Percentiles rank a stretch among this genome's conserved stretches.
Evolutionary conservation across 2,888 invertebrate species (phyloP).

Genomic region (Plutella xylostella): DNA sequence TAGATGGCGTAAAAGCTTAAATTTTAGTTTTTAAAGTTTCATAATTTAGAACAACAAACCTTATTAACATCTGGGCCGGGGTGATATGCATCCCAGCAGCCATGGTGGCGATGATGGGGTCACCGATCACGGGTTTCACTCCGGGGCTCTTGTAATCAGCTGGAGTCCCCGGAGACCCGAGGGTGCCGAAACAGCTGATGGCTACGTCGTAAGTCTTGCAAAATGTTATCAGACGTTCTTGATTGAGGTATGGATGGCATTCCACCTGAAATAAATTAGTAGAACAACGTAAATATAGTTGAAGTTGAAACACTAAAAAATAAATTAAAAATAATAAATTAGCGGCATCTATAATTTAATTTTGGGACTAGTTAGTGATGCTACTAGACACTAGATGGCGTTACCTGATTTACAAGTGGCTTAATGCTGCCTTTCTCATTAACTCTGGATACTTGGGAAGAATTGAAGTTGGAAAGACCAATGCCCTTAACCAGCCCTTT

Average conservation of each 20-base stretch:
- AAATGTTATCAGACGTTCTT: constrained; percentile 74
- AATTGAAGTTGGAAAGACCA: constrained; percentile 91
- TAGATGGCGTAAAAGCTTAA: neutral
- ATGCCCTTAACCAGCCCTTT: constrained; percentile 78
- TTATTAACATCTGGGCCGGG: constrained; percentile 42
- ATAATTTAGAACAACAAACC: constrained; percentile 24
- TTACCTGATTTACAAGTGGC: constrained; percentile 76
- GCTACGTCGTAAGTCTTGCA: constrained; percentile 74
- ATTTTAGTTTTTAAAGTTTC: neutral
- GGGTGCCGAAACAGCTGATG: constrained; percentile 82
- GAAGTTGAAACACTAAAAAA: too few species aligned
- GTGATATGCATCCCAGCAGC: constrained; percentile 39
- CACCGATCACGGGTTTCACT: constrained; percentile 74
- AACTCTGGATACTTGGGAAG: constrained; percentile 78
- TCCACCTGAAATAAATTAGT: constrained; percentile 81
- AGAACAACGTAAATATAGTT: too few species aligned
- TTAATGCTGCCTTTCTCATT: constrained; percentile 73
- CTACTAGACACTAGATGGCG: neutral
- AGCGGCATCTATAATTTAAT: neutral
- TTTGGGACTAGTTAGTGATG: neutral
- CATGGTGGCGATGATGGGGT: constrained; percentile 71
- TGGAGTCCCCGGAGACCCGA: constrained; percentile 83
- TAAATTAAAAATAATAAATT: neutral
- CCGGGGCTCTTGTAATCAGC: constrained; percentile 71
- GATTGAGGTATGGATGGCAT: constrained; percentile 82